These are phyloP conservation scores for Larimichthys polyactis DNA, from an alignment of 2,113 vertebrate genomes.

Conservation along the genomic window DNA sequence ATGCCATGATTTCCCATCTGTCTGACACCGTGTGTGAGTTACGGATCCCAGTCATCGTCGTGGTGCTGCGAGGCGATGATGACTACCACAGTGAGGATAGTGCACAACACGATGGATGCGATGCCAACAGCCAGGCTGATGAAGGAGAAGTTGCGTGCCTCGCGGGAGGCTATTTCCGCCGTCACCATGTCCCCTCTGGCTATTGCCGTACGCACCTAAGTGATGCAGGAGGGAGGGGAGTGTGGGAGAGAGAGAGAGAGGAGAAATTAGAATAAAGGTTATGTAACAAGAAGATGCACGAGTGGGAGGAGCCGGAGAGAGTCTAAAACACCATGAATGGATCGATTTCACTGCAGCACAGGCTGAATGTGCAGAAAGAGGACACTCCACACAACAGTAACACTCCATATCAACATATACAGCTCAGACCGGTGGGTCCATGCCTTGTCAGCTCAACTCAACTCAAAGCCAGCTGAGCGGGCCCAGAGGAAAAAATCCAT, in stretches of 20 bases:
- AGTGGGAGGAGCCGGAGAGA: conserved; percentile 56
- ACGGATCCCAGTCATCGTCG: conserved; percentile 94
- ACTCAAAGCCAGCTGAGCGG: conserved; percentile 67
- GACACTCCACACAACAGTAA: conserved; percentile 43
- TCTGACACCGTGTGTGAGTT: conserved; percentile 41
- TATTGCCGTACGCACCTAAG: conserved; percentile 91
- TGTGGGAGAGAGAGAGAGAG: conserved; percentile 22
- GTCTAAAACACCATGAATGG: conserved; percentile 45
- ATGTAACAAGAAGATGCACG: conserved; percentile 57
- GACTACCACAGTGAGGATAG: conserved; percentile 95
- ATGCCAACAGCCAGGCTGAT: conserved; percentile 95
- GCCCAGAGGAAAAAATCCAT: conserved; percentile 76
- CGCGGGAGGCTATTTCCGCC: conserved; percentile 93
- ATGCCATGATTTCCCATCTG: conserved; percentile 36
- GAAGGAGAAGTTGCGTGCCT: conserved; percentile 96
- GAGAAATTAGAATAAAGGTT: conserved; percentile 49
- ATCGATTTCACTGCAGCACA: conserved; percentile 71
- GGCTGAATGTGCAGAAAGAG: conserved; percentile 48
- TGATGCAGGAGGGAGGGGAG: conserved; percentile 1
- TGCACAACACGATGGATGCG: conserved; percentile 94
- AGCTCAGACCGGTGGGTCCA: conserved; percentile 61
- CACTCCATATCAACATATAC: conserved; percentile 43
- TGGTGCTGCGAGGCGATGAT: conserved; percentile 97
- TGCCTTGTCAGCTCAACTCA: conserved; percentile 77
- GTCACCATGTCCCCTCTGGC: conserved; percentile 94